Conservation (phyloP, 2,888 invertebrate genomes). For the Scaptomyza reducta region DNA sequence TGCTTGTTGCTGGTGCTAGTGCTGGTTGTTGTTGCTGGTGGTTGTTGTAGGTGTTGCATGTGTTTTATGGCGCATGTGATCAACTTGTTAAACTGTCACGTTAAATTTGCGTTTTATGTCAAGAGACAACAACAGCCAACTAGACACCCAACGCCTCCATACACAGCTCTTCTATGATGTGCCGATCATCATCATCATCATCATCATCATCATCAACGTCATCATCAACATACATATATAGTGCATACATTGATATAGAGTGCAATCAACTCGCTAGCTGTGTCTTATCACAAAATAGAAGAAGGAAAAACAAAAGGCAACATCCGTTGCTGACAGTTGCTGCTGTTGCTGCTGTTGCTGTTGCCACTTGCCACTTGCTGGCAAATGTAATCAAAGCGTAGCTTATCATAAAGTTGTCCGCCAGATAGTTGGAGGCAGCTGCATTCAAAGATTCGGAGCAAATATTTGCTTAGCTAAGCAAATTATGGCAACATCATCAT, state of each 20-base stretch:
- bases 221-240: not conserved
- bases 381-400: slow-evolving; percentile 38
- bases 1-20: slow-evolving; percentile 29
- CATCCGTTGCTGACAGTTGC: slow-evolving; percentile 59
- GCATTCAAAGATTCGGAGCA: slow-evolving; percentile 20
- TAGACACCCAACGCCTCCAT: slow-evolving; percentile 17
- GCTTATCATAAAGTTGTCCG: slow-evolving; percentile 29
- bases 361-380: slow-evolving; percentile 37
- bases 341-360: slow-evolving; percentile 30
- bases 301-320: slow-evolving; percentile 56
- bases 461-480: slow-evolving; percentile 67
- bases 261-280: slow-evolving; percentile 69
- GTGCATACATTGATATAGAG: slow-evolving; percentile 37
- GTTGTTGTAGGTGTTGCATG: slow-evolving; percentile 78
- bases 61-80: slow-evolving; percentile 79
- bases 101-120: slow-evolving; percentile 80
- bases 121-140: slow-evolving; percentile 41
- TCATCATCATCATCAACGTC: not conserved
- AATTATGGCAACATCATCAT: slow-evolving; percentile 42
- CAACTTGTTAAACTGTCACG: slow-evolving; percentile 78
- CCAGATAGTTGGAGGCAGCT: slow-evolving; percentile 23
- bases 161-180: slow-evolving; percentile 57
- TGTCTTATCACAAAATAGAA: slow-evolving; percentile 59
- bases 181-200: slow-evolving; percentile 31
- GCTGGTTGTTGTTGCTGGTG: slow-evolving; percentile 32